Base-by-base conservation (phyloP, 2,888 invertebrate species). In the Drosophila engyochracea region DNA sequence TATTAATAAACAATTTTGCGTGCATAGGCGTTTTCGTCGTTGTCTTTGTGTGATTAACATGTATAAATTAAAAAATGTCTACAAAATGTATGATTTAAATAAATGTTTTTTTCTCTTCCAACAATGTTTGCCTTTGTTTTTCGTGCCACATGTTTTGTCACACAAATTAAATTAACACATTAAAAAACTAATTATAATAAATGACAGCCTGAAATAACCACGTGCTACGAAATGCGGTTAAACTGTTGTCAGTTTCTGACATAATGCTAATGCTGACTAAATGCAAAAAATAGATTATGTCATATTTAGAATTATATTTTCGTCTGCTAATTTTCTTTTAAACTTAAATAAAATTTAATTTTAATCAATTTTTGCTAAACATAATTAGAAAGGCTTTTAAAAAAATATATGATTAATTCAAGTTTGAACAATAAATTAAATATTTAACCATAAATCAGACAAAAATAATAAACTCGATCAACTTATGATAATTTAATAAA, bases 1-100 rank as follows among this genome's bases (percentile, higher is more conserved):
- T 68, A 70, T 37, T 61, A 39, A 49, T 25, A 68, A 69, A 33
- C n/a, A 35, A 57, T 53, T 59, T 58, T 61, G 66, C 60, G 82
- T 85, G 66, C 55, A 57, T 85, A 73, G 72, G 57, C 62, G 31
- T 79, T 73, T 74, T 57, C 58, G 62, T 74, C 58, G 70, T 82
- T 75, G 73, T 75, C 57, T 76, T 70, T 86, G 65, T 89, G 74
- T 73, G 53, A 78, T 74, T 76, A 72, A 55, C 57, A 82, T 53
- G 39, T 54, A 47, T 41, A 35, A n/a, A 61, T 51, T n/a, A 61
- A 30, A 49, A 54, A 61, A 35, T 69, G 28, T 47, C 14, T 19
- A 30, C 10, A 55, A 54, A 63, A 74, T 66, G 19, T 58, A 80
- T 67, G 31, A 58, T 81, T 76, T 80, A 47, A 52, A 72, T 71